A percentile compares a stretch with the other conserved stretches of the same genome.
Evolutionary conservation across 2,888 invertebrate genomes (phyloP).

Genomic region (Melanophora roralis): DNA sequence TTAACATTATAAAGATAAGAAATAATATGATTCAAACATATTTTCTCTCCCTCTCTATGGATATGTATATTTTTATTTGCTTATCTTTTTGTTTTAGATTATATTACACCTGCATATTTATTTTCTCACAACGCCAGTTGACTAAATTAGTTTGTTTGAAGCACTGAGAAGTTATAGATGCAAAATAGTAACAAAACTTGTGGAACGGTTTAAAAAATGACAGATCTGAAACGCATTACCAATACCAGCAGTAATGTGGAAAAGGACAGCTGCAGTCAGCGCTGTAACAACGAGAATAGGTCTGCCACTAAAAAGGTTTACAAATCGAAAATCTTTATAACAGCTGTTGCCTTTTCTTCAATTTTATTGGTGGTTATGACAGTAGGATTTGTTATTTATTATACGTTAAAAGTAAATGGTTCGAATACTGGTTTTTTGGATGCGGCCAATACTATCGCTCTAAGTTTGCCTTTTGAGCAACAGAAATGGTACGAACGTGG

Average conservation of each 20-base stretch:
- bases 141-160: not conserved
- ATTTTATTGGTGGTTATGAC: constrained; percentile 71
- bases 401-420: constrained; percentile 69
- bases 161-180: not conserved
- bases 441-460: constrained; percentile 66
- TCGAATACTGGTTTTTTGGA: constrained; percentile 67
- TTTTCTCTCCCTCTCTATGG: too few species aligned
- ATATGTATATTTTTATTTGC: too few species aligned
- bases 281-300: constrained; percentile 7
- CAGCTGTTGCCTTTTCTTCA: constrained; percentile 70
- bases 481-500: constrained; percentile 78
- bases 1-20: too few species aligned
- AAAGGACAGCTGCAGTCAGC: constrained; percentile 69
- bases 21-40: too few species aligned
- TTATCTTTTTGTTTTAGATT: too few species aligned
- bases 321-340: constrained; percentile 73
- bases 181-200: not conserved
- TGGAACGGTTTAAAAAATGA: not conserved
- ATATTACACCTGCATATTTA: too few species aligned
- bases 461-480: constrained; percentile 71
- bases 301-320: constrained; percentile 68
- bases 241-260: constrained; percentile 67
- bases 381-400: constrained; percentile 72
- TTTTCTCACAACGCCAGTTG: too few species aligned
- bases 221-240: constrained; percentile 14